Evolutionary conservation across 2,113 vertebrate species (phyloP).

Genomic region (Oceanodroma tethys): DNA sequence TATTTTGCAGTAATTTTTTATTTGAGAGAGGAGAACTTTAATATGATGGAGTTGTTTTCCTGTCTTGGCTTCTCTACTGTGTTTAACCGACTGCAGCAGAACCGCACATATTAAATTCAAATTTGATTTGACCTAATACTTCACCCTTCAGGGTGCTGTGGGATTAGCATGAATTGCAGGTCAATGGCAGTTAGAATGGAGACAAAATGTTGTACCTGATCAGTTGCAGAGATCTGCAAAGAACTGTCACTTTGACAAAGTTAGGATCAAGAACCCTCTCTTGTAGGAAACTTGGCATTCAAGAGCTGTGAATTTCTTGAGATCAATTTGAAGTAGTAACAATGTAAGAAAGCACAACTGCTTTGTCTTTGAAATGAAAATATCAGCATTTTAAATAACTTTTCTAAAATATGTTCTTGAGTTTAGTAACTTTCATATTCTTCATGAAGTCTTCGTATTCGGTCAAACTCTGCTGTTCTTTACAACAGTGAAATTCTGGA

Average conservation of each 20-base stretch:
- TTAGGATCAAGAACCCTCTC: neutral
- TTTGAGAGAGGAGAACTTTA: neutral
- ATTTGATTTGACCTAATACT: neutral
- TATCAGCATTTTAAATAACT: neutral
- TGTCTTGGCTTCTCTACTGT: neutral
- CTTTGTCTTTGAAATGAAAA: neutral
- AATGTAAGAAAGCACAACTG: neutral
- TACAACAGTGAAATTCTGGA: no score
- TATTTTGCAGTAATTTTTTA: neutral
- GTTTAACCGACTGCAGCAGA: neutral
- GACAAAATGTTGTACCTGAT: neutral
- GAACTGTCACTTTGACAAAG: neutral
- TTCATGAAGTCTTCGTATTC: fast-evolving
- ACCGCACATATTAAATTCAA: neutral
- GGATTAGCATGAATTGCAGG: neutral
- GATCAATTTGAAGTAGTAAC: neutral
- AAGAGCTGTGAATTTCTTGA: neutral
- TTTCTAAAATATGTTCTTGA: neutral
- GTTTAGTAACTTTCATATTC: neutral
- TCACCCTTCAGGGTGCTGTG: neutral
- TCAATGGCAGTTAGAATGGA: neutral
- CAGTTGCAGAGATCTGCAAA: neutral
- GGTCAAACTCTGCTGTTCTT: neutral
- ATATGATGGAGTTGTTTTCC: neutral
- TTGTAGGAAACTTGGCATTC: neutral